phyloP scores from a whole-genome alignment of 2,113 vertebrate genomes.

The Chloroceryle aenea region DNA sequence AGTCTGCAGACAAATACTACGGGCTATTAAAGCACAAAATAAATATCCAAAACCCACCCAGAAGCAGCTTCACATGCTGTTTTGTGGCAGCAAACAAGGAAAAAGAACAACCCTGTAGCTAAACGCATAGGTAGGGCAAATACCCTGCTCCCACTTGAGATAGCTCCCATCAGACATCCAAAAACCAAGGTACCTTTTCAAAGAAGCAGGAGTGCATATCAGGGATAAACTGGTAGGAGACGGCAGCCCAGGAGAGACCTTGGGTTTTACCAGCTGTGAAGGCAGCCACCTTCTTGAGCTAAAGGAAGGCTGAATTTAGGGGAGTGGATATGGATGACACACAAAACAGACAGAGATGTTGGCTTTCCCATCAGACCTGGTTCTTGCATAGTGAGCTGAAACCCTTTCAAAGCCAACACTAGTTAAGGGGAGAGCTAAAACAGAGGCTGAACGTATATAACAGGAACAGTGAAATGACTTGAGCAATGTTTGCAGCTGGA shows the following conservation, averaged over 20 bases:
- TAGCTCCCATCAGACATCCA: background rate
- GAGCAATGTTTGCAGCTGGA: background rate
- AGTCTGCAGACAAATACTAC: background rate
- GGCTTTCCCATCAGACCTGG: background rate
- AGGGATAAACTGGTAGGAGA: background rate
- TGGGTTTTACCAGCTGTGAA: no score
- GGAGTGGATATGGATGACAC: no score
- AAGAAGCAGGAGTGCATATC: background rate
- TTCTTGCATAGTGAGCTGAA: accelerated
- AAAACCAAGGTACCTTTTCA: background rate
- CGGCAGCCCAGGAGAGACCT: no score
- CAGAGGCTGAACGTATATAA: accelerated
- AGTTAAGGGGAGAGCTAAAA: background rate
- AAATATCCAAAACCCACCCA: background rate
- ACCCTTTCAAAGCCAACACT: background rate
- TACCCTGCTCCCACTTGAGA: accelerated
- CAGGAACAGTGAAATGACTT: background rate
- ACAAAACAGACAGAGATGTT: no score
- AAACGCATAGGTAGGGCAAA: accelerated
- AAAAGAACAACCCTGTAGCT: background rate
- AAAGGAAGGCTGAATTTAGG: no score
- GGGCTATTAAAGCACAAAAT: background rate
- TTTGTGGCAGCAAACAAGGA: background rate
- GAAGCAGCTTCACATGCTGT: accelerated
- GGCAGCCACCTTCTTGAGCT: background rate